Conservation (phyloP, 2,888 invertebrate genomes). For the Lepidochitona cinerea region DNA sequence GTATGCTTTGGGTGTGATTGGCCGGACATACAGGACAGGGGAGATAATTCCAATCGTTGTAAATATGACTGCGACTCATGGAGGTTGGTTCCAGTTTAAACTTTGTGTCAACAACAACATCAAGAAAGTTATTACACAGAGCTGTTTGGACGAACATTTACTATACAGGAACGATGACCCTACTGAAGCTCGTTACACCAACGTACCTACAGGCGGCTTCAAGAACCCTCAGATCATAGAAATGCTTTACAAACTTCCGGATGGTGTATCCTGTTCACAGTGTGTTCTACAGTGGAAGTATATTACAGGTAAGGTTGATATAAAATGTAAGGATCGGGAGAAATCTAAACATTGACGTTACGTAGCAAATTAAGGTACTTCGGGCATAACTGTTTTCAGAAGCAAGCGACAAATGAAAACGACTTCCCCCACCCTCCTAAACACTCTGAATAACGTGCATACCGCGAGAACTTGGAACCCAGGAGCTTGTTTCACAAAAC, state of each 20-base stretch:
- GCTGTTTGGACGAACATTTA: conserved; percentile 72
- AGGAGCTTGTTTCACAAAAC: no score
- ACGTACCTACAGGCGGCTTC: conserved; percentile 27
- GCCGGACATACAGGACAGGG: conserved; percentile 38
- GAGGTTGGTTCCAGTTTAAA: conserved; percentile 52
- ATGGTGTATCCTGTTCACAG: conserved; percentile 73
- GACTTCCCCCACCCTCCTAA: no score
- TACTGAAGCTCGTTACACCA: background rate
- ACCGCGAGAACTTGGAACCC: no score
- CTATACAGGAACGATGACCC: conserved; percentile 60
- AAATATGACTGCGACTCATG: conserved; percentile 49
- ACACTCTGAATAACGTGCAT: no score
- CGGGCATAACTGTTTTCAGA: no score
- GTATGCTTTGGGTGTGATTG: conserved; percentile 44
- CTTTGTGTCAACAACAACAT: conserved; percentile 61
- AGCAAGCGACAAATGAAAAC: no score
- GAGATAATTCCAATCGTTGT: conserved; percentile 41
- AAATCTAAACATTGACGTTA: no score
- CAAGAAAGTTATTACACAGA: conserved; percentile 71
- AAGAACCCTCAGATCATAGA: background rate
- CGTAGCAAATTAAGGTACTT: no score
- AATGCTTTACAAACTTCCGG: conserved; percentile 67
- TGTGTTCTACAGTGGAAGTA: conserved; percentile 77
- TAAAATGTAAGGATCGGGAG: no score
- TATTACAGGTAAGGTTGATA: conserved; percentile 67